Evolutionary conservation across 2,113 vertebrate species (phyloP).

Genomic region (Myiozetetes cayanensis): DNA sequence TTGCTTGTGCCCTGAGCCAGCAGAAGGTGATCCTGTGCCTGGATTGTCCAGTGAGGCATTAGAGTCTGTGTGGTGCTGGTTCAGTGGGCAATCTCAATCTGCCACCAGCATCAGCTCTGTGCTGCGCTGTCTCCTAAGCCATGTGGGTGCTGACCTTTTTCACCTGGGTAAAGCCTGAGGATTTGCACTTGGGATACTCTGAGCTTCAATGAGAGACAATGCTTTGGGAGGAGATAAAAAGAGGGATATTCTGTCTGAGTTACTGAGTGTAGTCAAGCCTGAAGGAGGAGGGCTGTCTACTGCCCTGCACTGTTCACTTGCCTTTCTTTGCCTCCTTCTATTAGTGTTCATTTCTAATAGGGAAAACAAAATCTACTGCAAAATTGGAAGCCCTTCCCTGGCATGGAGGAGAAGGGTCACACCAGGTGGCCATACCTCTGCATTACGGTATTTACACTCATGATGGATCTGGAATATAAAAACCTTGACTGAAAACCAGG

Average conservation of each 20-base stretch:
- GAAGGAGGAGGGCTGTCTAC: neutral
- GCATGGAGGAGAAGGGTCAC: accelerated
- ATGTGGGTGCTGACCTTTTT: neutral
- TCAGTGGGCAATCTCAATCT: accelerated
- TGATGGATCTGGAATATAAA: neutral
- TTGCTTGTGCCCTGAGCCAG: accelerated
- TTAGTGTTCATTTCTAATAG: neutral
- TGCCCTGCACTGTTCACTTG: neutral
- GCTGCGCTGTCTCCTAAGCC: neutral
- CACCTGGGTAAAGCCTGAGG: neutral
- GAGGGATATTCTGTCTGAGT: neutral
- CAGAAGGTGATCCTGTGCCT: neutral
- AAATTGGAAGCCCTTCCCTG: neutral
- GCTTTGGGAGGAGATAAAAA: neutral
- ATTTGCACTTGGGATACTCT: neutral
- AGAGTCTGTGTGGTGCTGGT: neutral
- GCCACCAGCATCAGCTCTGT: neutral
- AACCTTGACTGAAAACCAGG: neutral
- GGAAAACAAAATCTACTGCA: neutral
- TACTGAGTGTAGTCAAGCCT: neutral
- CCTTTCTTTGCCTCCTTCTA: neutral
- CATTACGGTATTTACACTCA: neutral
- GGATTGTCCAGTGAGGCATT: neutral
- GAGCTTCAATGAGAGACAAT: neutral
- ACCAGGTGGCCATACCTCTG: neutral